A percentile compares a stretch with the other conserved stretches of the same genome.
Conservation (phyloP, 2,113 vertebrate species). For the Myotis brandtii region DNA sequence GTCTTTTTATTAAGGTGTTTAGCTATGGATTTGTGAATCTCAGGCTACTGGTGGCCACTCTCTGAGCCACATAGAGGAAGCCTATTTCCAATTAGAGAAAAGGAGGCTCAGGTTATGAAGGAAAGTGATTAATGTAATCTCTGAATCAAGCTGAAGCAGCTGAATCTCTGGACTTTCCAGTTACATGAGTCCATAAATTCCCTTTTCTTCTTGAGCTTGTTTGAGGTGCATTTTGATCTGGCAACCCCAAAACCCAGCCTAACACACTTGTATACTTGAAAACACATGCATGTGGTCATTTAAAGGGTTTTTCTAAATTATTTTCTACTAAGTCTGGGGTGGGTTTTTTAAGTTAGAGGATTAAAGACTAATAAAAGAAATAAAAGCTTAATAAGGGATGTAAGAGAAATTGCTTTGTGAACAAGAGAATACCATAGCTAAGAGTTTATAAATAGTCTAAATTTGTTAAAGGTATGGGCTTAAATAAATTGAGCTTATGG, state of each 20-base stretch:
- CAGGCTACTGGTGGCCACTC: background rate
- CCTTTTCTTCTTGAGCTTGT: background rate
- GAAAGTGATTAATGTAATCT: background rate
- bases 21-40: background rate
- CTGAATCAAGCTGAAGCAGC: background rate
- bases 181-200: background rate
- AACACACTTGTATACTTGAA: background rate
- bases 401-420: constrained; percentile 27
- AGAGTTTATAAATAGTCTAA: constrained; percentile 6
- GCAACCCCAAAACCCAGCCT: background rate
- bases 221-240: background rate
- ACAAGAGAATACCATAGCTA: background rate
- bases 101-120: background rate
- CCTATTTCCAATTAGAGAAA: background rate
- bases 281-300: background rate
- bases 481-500: background rate
- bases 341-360: background rate
- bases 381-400: background rate
- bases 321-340: background rate
- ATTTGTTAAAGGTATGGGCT: background rate
- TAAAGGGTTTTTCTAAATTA: constrained; percentile 17
- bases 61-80: background rate
- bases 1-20: background rate
- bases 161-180: background rate
- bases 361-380: constrained; percentile 33